Percentiles rank a stretch among this genome's conserved stretches.
Evolutionary conservation across 2,113 vertebrate genomes (phyloP).

Genomic region (Camelus dromedarius): DNA sequence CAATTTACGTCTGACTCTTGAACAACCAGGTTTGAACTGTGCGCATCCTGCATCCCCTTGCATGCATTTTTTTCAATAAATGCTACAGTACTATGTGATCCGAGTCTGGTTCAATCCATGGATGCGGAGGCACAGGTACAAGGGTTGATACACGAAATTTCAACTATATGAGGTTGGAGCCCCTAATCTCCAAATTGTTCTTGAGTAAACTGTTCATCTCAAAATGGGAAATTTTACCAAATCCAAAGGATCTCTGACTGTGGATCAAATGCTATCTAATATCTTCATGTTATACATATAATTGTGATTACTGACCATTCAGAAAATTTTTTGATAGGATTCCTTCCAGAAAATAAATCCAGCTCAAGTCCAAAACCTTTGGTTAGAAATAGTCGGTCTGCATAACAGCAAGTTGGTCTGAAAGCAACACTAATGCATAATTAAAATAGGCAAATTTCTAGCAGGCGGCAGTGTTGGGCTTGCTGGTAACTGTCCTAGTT

Average conservation of each 20-base stretch:
- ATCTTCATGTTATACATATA: not conserved
- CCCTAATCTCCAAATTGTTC: not conserved
- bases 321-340: not conserved
- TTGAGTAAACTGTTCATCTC: not conserved
- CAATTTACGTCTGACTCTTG: not conserved
- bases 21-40: not conserved
- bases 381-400: not conserved
- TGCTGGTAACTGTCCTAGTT: not conserved
- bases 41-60: not conserved
- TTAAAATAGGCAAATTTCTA: not conserved
- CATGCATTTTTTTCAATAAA: not conserved
- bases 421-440: fast-evolving
- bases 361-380: not conserved
- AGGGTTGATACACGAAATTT: not conserved
- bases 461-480: not conserved
- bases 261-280: not conserved
- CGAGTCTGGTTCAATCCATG: fast-evolving
- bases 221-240: not conserved
- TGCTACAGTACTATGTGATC: not conserved
- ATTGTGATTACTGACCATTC: not conserved
- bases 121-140: not conserved
- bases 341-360: not conserved
- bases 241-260: not conserved
- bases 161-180: not conserved
- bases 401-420: not conserved